phyloP scores from a whole-genome alignment of 1,140 invertebrate species.

The Tetraneura akinire region DNA sequence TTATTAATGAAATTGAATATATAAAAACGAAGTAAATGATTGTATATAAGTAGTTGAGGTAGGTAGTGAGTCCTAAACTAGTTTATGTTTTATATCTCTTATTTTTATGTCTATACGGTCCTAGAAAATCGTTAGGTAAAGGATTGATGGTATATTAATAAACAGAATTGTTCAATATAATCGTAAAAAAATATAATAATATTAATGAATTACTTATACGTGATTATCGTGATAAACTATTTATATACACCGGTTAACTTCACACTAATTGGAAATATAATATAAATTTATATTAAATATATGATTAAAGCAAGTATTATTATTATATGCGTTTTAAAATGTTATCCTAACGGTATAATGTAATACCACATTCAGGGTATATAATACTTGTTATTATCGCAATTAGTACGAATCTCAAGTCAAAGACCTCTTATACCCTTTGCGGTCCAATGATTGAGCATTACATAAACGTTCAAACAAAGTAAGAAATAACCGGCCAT shows the following conservation, averaged over 20 bases:
- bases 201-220: no score
- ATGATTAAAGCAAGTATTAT: neutral
- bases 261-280: neutral
- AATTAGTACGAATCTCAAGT: neutral
- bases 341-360: neutral
- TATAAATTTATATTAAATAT: neutral
- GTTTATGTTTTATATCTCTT: no score
- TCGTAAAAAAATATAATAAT: no score
- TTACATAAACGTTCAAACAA: neutral
- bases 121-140: no score
- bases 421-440: slow-evolving; percentile 19
- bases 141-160: no score
- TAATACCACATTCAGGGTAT: neutral
- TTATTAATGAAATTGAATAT: no score
- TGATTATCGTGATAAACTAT: neutral
- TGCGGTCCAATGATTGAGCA: neutral
- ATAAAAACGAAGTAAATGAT: no score
- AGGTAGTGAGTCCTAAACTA: no score
- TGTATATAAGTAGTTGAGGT: no score
- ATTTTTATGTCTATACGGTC: no score
- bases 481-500: neutral
- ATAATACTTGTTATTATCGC: slow-evolving; percentile 3
- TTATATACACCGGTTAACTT: neutral
- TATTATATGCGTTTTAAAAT: neutral
- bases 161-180: no score